Base-by-base conservation (phyloP, 2,888 invertebrate species). In the Tiliacea aurago region DNA sequence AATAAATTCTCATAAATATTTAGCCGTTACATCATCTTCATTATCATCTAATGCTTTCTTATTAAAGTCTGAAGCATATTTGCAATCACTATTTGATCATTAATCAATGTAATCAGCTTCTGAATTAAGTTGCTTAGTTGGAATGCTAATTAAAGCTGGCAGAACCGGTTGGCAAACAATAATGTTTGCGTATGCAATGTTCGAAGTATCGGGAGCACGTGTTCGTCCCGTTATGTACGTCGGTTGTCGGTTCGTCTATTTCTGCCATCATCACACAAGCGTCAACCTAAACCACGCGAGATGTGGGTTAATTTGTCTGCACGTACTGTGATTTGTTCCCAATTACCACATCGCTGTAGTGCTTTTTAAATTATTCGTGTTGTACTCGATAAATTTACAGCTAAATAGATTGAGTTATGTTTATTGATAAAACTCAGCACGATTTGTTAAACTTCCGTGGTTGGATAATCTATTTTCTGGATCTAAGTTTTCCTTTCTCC, bases 131-230 rank as follows among this genome's bases (percentile, higher is more conserved):
- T 69, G 83, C 76, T 75, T 83, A 84, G 73, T 80, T 70, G 76
- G 83, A 86, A 87, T 83, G 73, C 70, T 86, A 86, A 87, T 87
- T 84, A 85, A 82, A 80, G 73, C 68, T 70, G 37, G 56, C 70
- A 73, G 58, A 82, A 83, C 83, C 75, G 86, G 87, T 87, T 87
- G 84, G 79, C 73, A 71, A 84, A 88, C 86, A 85, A 86, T 87
- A 88, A 88, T 88, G 86, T 88, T 89, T 84, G 86, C 90, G 87
- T 89, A 91, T 89, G 86, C 87, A 83, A 81, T 86, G 78, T 86
- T 83, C 78, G 75, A 84, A 84, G 83, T 86, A 90, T 90, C 87
- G 85, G 76, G 86, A 89, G 84, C 90, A 89, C 86, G 89, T 90
- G 90, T 85, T 61, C 70, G 68, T 76, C 73, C 90, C 89, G 91